These are phyloP conservation scores for Brachionichthys hirsutus DNA, from an alignment of 2,113 vertebrate genomes.

Conservation along the genomic window DNA sequence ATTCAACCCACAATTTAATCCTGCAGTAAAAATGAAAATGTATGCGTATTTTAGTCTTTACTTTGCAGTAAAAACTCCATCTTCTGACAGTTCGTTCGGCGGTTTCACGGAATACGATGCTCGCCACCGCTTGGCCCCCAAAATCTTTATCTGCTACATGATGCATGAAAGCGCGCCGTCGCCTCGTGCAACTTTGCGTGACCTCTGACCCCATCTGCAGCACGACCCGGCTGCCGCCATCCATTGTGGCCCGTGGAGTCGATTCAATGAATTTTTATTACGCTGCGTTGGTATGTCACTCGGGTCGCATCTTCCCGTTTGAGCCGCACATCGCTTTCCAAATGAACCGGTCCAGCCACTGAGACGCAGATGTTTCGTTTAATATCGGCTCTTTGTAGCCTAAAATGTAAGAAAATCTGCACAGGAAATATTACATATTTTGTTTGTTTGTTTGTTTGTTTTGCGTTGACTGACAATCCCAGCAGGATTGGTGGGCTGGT, in stretches of 20 bases:
- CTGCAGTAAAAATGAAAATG: no score
- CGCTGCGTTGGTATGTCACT: conserved; percentile 60
- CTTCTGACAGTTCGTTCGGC: no score
- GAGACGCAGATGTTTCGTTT: not conserved
- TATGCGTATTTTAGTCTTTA: no score
- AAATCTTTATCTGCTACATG: conserved; percentile 97
- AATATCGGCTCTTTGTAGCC: conserved; percentile 13
- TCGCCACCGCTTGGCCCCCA: conserved; percentile 43
- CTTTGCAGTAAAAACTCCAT: no score
- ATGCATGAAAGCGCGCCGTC: conserved; percentile 97
- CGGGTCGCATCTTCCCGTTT: conserved; percentile 52
- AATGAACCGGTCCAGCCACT: conserved; percentile 21
- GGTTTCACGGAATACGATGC: conserved; percentile 15
- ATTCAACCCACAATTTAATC: no score
- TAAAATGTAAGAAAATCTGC: conserved; percentile 30
- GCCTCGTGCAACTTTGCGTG: conserved; percentile 86
- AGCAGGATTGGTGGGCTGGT: conserved; percentile 39
- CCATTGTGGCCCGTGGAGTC: conserved; percentile 88
- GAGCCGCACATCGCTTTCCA: conserved; percentile 44
- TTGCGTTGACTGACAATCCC: conserved; percentile 39
- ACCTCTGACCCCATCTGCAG: conserved; percentile 87
- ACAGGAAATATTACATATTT: conserved; percentile 38
- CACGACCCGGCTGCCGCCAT: conserved; percentile 95
- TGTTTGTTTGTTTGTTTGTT: conserved; percentile 40
- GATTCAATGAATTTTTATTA: conserved; percentile 99